Conservation (phyloP, 2,797 vertebrate species). For the Acrossocheilus wenchowensis region DNA sequence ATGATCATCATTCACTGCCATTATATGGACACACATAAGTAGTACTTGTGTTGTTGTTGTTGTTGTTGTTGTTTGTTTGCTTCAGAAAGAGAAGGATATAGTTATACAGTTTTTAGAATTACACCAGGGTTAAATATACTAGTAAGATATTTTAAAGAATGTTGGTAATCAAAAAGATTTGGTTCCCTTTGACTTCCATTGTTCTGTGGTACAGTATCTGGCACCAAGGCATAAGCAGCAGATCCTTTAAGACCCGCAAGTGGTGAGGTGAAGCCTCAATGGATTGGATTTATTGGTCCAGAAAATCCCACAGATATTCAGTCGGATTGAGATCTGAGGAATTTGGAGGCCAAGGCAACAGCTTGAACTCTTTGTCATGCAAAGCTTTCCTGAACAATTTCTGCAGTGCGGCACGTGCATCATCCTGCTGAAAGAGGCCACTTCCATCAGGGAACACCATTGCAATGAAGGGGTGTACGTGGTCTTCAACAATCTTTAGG, state of each 20-base stretch:
- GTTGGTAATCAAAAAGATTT: background rate
- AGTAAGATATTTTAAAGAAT: background rate
- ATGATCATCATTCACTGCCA: background rate
- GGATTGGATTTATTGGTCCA: background rate
- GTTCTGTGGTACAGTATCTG: background rate
- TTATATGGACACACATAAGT: background rate
- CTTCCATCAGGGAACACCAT: background rate
- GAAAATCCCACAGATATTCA: background rate
- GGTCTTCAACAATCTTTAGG: background rate
- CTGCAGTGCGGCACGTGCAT: background rate
- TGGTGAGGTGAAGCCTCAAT: background rate
- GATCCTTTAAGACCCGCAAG: background rate
- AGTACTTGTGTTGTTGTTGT: background rate
- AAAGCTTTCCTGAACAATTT: background rate
- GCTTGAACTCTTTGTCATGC: background rate
- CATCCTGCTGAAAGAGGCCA: background rate
- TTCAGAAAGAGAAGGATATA: background rate
- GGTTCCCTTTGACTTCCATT: background rate
- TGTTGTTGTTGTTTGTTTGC: background rate
- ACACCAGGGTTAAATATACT: background rate
- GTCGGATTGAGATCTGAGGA: background rate
- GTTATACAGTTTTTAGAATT: background rate
- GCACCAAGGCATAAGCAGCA: background rate
- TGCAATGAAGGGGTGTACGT: background rate
- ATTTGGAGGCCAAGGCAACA: background rate